A percentile compares a stretch with the other conserved stretches of the same genome.
phyloP scores from a whole-genome alignment of 2,113 vertebrate genomes.

The Megaleporinus macrocephalus region DNA sequence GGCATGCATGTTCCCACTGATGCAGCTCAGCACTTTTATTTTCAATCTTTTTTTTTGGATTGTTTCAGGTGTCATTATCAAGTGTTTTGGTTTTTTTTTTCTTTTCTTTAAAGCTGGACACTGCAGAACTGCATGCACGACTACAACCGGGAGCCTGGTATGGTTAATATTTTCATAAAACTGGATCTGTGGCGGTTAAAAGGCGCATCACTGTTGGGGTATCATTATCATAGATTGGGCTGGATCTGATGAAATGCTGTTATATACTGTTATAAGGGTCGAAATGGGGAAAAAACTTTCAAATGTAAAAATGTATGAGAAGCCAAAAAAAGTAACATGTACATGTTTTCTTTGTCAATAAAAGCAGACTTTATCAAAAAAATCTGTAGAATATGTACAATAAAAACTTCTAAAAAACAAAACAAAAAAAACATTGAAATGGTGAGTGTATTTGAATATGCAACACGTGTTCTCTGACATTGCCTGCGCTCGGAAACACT shows the following conservation, averaged over 20 bases:
- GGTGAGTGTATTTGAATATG: background rate
- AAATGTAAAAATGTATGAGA: constrained; percentile 53
- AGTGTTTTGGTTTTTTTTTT: constrained; percentile 63
- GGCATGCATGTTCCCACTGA: background rate
- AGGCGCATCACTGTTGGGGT: background rate
- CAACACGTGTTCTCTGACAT: no score
- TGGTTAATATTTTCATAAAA: constrained; percentile 40
- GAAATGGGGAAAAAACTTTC: constrained; percentile 33
- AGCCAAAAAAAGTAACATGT: constrained; percentile 63
- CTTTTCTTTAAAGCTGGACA: constrained; percentile 44
- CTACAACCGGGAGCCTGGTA: constrained; percentile 45
- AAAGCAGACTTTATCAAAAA: constrained; percentile 68
- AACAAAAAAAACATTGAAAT: background rate
- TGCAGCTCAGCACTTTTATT: background rate
- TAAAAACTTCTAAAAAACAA: constrained; percentile 65
- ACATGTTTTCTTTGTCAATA: constrained; percentile 62
- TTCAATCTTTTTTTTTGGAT: constrained; percentile 51
- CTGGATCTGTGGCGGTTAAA: background rate
- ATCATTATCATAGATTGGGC: background rate
- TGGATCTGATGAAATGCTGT: constrained; percentile 37
- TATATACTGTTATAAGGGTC: constrained; percentile 55
- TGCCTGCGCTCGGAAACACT: no score
- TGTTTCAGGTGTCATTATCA: constrained; percentile 51
- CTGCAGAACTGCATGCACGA: constrained; percentile 64
- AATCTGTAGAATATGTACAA: constrained; percentile 76